Conservation (phyloP, 2,113 vertebrate species). For the Rattus rattus region DNA sequence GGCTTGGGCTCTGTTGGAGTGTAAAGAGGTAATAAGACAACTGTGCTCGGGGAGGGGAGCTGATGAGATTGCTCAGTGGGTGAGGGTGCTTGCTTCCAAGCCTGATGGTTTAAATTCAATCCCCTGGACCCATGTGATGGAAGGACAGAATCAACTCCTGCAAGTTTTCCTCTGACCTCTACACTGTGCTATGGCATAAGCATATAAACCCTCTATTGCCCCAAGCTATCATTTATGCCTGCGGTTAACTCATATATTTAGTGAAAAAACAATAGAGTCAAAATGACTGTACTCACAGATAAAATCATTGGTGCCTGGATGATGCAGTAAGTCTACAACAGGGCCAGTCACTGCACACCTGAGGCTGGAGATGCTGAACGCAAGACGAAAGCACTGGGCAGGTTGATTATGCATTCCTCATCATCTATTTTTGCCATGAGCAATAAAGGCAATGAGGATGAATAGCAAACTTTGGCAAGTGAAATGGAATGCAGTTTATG, state of each 20-base stretch:
- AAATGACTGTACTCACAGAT: background rate
- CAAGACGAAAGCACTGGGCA: background rate
- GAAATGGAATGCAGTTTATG: background rate
- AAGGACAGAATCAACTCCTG: background rate
- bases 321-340: background rate
- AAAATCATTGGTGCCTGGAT: background rate
- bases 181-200: background rate
- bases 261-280: background rate
- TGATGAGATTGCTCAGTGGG: background rate
- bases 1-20: background rate
- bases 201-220: background rate
- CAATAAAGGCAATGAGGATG: background rate
- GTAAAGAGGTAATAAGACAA: background rate
- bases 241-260: background rate
- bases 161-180: too few relatives aligned
- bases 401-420: background rate
- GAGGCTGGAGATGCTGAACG: background rate
- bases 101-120: background rate
- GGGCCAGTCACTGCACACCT: background rate
- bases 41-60: background rate
- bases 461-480: background rate
- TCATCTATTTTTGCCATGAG: background rate
- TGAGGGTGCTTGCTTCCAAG: background rate
- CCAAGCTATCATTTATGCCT: background rate
- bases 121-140: background rate